Evolutionary conservation across 2,888 invertebrate species (phyloP).

Genomic region (Synanthedon formicaeformis): DNA sequence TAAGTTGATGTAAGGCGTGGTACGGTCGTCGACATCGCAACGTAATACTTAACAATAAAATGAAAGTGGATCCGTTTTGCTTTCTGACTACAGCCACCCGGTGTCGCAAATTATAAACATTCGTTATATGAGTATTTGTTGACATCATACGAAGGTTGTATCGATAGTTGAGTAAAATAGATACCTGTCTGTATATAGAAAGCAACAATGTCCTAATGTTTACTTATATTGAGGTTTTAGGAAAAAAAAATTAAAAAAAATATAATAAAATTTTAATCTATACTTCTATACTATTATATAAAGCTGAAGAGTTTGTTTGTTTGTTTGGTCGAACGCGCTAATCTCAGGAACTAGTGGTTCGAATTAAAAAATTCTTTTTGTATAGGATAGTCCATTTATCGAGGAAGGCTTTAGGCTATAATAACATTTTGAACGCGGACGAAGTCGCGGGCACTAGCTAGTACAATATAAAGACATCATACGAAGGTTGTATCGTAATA

Average conservation of each 20-base stretch:
- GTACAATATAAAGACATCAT: conserved; percentile 9
- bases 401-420: too few relatives aligned
- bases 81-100: conserved; percentile 40
- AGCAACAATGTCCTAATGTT: conserved; percentile 20
- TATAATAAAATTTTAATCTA: too few relatives aligned
- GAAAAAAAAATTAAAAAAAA: too few relatives aligned
- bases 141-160: conserved; percentile 12
- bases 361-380: too few relatives aligned
- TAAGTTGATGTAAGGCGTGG: background rate
- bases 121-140: conserved; percentile 13
- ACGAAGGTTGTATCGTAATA: conserved; percentile 10
- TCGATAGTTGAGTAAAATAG: conserved; percentile 13
- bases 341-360: too few relatives aligned
- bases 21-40: conserved; percentile 31
- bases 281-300: too few relatives aligned
- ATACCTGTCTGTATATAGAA: conserved; percentile 10
- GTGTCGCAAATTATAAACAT: conserved; percentile 33
- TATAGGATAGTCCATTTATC: too few relatives aligned
- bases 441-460: too few relatives aligned
- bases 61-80: conserved; percentile 59
- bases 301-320: too few relatives aligned
- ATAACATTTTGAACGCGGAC: too few relatives aligned
- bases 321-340: too few relatives aligned
- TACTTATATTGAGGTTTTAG: too few relatives aligned
- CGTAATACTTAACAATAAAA: conserved; percentile 23